These are phyloP conservation scores for Pseudotriccus pelzelni DNA, from an alignment of 2,797 vertebrate species.

Conservation along the genomic window DNA sequence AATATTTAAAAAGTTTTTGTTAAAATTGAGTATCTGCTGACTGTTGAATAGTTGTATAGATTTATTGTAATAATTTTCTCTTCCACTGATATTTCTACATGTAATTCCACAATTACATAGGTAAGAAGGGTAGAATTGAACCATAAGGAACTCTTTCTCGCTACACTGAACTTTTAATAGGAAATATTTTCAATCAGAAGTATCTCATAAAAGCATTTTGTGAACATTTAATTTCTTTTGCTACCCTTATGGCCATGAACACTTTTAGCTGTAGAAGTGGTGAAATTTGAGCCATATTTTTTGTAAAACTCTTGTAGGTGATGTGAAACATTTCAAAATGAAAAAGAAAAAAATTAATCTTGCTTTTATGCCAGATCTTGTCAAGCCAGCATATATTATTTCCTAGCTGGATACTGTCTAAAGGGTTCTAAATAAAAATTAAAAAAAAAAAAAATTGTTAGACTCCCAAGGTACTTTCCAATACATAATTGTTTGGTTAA, in stretches of 20 bases:
- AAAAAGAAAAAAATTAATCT: background rate
- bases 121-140: background rate
- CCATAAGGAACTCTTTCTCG: background rate
- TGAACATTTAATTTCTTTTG: background rate
- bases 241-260: background rate
- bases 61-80: background rate
- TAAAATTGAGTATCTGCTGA: background rate
- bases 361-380: background rate
- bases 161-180: background rate
- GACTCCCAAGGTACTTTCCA: background rate
- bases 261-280: background rate
- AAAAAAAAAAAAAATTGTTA: background rate
- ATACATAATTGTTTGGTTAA: background rate
- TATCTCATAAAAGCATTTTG: background rate
- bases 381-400: background rate
- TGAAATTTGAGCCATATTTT: background rate
- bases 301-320: background rate
- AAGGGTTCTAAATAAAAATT: background rate
- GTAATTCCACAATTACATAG: background rate
- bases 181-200: background rate
- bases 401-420: background rate
- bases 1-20: background rate
- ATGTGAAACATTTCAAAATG: background rate
- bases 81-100: background rate
- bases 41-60: background rate